These are phyloP conservation scores for Petrocephalus schoutedeni DNA, from an alignment of 2,797 vertebrate genomes.

Conservation along the genomic window DNA sequence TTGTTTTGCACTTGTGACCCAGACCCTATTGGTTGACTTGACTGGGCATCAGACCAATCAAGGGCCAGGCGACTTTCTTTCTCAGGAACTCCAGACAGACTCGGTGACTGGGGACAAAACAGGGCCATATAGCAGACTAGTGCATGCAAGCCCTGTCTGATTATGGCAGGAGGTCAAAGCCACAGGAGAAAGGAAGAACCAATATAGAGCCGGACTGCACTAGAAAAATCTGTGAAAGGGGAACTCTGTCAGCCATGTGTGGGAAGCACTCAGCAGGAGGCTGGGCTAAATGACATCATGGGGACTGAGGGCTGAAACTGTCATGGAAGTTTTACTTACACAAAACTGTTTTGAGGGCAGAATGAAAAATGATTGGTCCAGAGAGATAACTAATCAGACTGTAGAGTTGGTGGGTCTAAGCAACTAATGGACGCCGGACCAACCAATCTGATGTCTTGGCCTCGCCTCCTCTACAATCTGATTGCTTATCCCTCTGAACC, in stretches of 20 bases:
- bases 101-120: background rate
- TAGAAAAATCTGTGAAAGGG: background rate
- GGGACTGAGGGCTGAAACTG: background rate
- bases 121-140: background rate
- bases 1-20: background rate
- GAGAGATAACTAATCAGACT: too few relatives aligned
- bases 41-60: background rate
- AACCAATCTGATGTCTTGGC: too few relatives aligned
- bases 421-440: too few relatives aligned
- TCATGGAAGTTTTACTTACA: too few relatives aligned
- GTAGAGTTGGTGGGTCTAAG: too few relatives aligned
- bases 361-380: too few relatives aligned
- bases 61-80: background rate
- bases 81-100: background rate
- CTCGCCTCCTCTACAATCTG: too few relatives aligned
- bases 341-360: too few relatives aligned
- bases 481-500: too few relatives aligned
- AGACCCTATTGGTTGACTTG: background rate
- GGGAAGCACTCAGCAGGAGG: background rate
- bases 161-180: background rate
- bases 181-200: background rate
- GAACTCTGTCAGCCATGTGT: background rate
- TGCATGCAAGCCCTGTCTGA: background rate
- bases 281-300: background rate
- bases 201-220: background rate